These are phyloP conservation scores for Lytechinus variegatus DNA, from an alignment of 35 echinoderm and acorn worm genomes.

Conservation along the genomic window DNA sequence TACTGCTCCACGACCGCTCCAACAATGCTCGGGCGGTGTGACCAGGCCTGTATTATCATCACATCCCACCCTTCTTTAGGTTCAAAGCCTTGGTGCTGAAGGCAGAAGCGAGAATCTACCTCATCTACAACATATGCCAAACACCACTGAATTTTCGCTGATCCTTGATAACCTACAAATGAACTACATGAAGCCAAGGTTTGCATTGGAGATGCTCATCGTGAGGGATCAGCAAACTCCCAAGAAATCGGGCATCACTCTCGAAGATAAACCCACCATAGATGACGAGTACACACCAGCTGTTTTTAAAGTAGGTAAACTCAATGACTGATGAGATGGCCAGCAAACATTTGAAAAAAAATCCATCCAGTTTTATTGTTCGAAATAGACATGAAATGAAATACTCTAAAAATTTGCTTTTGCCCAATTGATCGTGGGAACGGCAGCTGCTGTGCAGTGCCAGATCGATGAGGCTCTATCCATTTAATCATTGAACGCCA, in stretches of 20 bases:
- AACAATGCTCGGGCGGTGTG: too few relatives aligned
- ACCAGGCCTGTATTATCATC: too few relatives aligned
- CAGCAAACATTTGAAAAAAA: too few relatives aligned
- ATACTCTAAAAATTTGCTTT: too few relatives aligned
- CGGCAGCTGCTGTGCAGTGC: too few relatives aligned
- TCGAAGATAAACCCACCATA: constrained; percentile 42
- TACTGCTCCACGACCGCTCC: too few relatives aligned
- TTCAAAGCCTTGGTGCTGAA: constrained; percentile 35
- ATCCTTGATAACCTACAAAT: constrained; percentile 52
- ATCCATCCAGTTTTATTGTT: too few relatives aligned
- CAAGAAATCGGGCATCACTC: background rate
- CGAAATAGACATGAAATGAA: too few relatives aligned
- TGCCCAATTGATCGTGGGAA: too few relatives aligned
- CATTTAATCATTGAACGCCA: too few relatives aligned
- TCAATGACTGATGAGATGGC: background rate
- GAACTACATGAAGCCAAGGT: constrained; percentile 47
- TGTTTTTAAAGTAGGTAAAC: constrained; percentile 59
- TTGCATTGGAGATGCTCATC: constrained; percentile 61
- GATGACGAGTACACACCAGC: constrained; percentile 85
- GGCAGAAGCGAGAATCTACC: constrained; percentile 54
- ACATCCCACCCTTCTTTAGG: constrained; percentile 42
- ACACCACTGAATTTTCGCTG: constrained; percentile 73
- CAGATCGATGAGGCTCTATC: too few relatives aligned
- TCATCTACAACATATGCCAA: constrained; percentile 64
- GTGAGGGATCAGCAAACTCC: constrained; percentile 35